These are phyloP conservation scores for Mungos mungo DNA, from an alignment of 2,113 vertebrate species.

Conservation along the genomic window DNA sequence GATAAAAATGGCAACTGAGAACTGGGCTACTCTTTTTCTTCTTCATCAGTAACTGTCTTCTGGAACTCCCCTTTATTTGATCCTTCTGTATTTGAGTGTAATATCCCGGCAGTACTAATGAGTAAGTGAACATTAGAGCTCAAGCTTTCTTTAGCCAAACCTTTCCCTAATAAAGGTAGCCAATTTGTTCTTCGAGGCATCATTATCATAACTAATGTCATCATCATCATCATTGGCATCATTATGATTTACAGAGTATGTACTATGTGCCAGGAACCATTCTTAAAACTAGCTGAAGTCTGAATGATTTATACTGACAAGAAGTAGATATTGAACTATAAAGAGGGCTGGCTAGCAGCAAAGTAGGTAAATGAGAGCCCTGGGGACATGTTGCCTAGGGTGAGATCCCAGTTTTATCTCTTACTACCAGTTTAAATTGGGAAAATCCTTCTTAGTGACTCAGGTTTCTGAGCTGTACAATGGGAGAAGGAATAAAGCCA, in stretches of 20 bases:
- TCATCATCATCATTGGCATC: not conserved
- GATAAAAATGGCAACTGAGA: not conserved
- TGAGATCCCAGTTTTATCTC: not conserved
- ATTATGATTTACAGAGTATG: not conserved
- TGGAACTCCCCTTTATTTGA: not conserved
- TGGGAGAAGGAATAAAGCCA: not conserved
- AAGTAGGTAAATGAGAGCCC: not conserved
- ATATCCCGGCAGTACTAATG: not conserved
- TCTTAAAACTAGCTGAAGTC: not conserved
- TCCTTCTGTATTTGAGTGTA: not conserved
- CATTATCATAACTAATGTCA: not conserved
- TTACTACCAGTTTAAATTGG: not conserved
- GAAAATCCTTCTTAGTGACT: not conserved
- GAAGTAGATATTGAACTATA: not conserved
- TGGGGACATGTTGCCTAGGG: not conserved
- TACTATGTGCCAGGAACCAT: not conserved
- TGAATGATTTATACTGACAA: not conserved
- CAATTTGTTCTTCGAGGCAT: not conserved
- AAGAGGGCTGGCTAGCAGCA: not conserved
- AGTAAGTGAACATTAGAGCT: not conserved
- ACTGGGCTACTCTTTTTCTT: not conserved
- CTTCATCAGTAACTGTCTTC: not conserved
- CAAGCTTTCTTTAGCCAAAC: not conserved
- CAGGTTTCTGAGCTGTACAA: not conserved
- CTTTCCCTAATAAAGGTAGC: not conserved